Percentiles rank a stretch among this genome's conserved stretches.
Evolutionary conservation across 1,140 invertebrate genomes (phyloP).

Genomic region (Leucophenga varia): DNA sequence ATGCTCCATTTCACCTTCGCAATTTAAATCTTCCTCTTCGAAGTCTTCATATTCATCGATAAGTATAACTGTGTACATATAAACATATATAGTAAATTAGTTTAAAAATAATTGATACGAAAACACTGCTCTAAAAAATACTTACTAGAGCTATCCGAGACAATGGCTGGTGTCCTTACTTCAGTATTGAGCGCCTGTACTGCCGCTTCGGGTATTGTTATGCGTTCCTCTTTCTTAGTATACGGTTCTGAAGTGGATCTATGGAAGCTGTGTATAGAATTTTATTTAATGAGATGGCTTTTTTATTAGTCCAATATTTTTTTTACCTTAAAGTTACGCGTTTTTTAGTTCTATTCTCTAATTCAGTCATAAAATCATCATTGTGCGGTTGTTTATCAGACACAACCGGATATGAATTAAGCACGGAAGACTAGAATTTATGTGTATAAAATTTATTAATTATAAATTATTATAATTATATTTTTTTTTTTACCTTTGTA

Average conservation of each 20-base stretch:
- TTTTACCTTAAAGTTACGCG: conserved; percentile 74
- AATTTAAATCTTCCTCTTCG: conserved; percentile 55
- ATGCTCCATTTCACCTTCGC: conserved; percentile 55
- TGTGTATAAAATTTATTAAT: conserved; percentile 44
- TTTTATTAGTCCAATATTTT: no score
- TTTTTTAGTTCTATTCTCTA: conserved; percentile 79
- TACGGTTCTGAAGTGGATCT: conserved; percentile 49
- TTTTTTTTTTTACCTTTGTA: conserved; percentile 27
- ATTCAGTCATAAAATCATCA: conserved; percentile 71
- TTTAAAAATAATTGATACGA: neutral
- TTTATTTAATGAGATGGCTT: no score
- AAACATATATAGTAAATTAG: neutral
- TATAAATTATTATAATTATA: neutral
- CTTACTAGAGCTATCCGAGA: conserved; percentile 51
- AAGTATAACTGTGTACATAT: conserved; percentile 55
- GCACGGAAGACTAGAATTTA: conserved; percentile 77
- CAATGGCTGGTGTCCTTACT: conserved; percentile 38
- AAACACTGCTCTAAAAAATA: conserved; percentile 18
- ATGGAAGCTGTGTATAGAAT: conserved; percentile 29
- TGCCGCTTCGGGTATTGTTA: conserved; percentile 38
- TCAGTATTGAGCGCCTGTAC: conserved; percentile 31
- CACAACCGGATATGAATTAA: conserved; percentile 63
- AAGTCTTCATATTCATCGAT: conserved; percentile 60
- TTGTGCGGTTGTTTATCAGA: conserved; percentile 45
- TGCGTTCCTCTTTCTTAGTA: conserved; percentile 46